Evolutionary conservation across 2,888 invertebrate genomes (phyloP).

Genomic region (Lasioglossum calceatum): DNA sequence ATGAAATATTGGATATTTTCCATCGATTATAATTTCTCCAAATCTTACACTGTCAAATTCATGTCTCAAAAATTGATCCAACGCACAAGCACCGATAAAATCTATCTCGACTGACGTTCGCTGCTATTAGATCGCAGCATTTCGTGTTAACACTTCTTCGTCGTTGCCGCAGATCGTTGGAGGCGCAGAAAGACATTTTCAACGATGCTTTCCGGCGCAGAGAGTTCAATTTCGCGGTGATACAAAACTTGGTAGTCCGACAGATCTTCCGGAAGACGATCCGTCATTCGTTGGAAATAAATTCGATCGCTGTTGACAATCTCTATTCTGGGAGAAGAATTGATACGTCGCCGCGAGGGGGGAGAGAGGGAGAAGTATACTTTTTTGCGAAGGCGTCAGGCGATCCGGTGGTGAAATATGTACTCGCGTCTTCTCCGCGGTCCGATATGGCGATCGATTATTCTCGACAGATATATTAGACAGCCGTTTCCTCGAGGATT

Average conservation of each 20-base stretch:
- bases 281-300: slow-evolving; percentile 24
- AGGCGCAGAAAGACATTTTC: background rate
- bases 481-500: slow-evolving; percentile 63
- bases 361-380: background rate
- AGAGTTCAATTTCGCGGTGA: slow-evolving; percentile 1
- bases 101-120: background rate
- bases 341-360: slow-evolving; percentile 3
- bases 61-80: too few species aligned
- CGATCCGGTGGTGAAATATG: slow-evolving; percentile 37
- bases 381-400: slow-evolving; percentile 9
- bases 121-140: background rate
- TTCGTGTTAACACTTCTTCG: background rate
- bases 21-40: too few species aligned
- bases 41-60: too few species aligned
- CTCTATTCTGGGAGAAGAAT: slow-evolving; percentile 7
- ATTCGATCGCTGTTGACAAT: slow-evolving; percentile 29
- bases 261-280: slow-evolving; percentile 11
- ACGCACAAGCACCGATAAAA: too few species aligned
- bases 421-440: slow-evolving; percentile 36
- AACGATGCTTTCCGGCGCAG: background rate
- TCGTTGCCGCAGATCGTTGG: background rate
- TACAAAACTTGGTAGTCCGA: background rate
- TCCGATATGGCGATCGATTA: slow-evolving; percentile 64
- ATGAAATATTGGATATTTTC: background rate
- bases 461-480: slow-evolving; percentile 68